Evolutionary conservation across 2,888 invertebrate genomes (phyloP), one percentile per base, ranked within the genome.

Genomic region (Congeria kusceri): DNA sequence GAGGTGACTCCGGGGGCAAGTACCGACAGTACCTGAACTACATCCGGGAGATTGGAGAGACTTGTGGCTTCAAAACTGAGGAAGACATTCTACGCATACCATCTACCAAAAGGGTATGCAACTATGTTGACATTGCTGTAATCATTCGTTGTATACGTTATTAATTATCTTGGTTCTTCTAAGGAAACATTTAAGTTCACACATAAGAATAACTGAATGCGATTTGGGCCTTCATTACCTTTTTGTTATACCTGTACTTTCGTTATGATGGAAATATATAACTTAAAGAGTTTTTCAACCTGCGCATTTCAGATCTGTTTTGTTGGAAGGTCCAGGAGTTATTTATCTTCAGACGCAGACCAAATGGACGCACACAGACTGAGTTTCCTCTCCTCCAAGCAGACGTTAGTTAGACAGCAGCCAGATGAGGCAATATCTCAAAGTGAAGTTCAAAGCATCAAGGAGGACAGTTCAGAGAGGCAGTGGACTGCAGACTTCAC

Each of bases 21-120:
- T 98, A 98, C 91, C 95, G 92, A 9, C 91, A 93, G 23, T 95
- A 95, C 87, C 87, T 95, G 27, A 91, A 93, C 59, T 95, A 93
- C 86, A 90, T 95, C 23, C 83, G 88, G 49, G 87, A 91, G 49
- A 89, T 95, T 18, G 93, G 94, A 3, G 96, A 96, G 91, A 96
- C 96, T 87, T 97, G 97, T 94, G 93, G 97, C 0, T 99, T 97
- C 93, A 91, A 94, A 47, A 96, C 96, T 0, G 92, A 95, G 74
- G 94, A 95, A 62, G 99, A 99, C 93, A 96, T 96, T 86, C 94
- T 99, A 25, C 96, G 98, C 93, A 99, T 99, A 91, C 99, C 99
- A 5, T 99, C 99, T 62, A 99, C 99, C 0, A 99, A 98, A 94
- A 95, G 98, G 91, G 96, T 96, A 85, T 44, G n/a, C 39, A 27